phyloP scores from a whole-genome alignment of 2,113 vertebrate genomes.

The Bambusicola thoracicus region DNA sequence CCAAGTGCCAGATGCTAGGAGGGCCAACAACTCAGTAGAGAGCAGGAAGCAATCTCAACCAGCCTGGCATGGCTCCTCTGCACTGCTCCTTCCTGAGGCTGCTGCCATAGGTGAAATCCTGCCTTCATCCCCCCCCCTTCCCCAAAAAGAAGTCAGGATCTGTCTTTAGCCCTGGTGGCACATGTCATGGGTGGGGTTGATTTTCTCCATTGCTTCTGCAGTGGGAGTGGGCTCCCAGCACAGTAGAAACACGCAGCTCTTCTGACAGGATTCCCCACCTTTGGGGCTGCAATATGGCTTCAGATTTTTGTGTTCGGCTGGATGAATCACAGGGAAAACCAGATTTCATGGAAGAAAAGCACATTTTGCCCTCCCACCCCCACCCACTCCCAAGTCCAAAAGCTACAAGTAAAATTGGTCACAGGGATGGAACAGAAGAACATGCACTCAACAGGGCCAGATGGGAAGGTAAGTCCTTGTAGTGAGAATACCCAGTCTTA shows the following conservation, averaged over 20 bases:
- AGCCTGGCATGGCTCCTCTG: neutral
- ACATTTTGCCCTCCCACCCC: conserved; percentile 42
- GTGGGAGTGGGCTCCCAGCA: fast-evolving
- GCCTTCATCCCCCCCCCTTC: neutral
- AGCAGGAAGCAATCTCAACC: neutral
- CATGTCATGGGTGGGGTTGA: fast-evolving
- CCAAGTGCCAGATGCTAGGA: neutral
- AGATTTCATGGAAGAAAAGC: conserved; percentile 63
- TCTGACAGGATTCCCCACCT: neutral
- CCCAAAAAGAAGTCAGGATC: neutral
- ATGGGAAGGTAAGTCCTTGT: conserved; percentile 27
- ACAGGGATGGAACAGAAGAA: conserved; percentile 76
- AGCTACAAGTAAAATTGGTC: conserved; percentile 65
- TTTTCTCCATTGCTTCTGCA: neutral
- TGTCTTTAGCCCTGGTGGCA: neutral
- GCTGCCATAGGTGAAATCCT: neutral
- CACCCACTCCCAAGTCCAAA: conserved; percentile 59
- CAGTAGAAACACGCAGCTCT: neutral
- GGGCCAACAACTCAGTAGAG: neutral
- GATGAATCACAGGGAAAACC: conserved; percentile 22
- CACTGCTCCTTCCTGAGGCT: neutral
- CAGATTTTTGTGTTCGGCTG: neutral
- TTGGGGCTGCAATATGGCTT: conserved; percentile 26
- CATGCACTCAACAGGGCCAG: conserved; percentile 74
- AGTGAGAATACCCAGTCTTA: conserved; percentile 22